phyloP scores from a whole-genome alignment of 30 jellyfish, hydroid and myxozoan species.

The Sanderia malayensis region DNA sequence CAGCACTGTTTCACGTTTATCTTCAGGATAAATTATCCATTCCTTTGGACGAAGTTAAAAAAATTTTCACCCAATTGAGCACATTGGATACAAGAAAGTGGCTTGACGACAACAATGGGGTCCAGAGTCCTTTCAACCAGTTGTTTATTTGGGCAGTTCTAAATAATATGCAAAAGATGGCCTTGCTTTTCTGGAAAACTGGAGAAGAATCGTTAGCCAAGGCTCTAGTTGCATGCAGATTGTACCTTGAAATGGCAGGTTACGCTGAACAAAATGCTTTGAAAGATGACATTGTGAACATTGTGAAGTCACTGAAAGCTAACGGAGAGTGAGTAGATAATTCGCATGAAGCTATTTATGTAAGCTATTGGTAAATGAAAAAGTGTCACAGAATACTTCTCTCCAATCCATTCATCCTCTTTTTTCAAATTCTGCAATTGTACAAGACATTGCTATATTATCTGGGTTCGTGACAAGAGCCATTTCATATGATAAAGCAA shows the following conservation, averaged over 20 bases:
- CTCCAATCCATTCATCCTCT: no score
- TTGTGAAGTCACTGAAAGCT: constrained; percentile 12
- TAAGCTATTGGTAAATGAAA: no score
- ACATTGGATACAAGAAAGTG: background rate
- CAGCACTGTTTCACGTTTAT: no score
- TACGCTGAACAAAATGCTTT: constrained; percentile 55
- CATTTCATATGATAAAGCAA: no score
- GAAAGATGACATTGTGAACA: constrained; percentile 74
- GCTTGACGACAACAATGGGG: background rate
- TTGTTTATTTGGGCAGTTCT: constrained; percentile 89
- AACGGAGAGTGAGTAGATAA: constrained; percentile 58
- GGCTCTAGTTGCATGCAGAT: constrained; percentile 69
- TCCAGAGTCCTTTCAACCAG: constrained; percentile 53
- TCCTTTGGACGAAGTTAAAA: constrained; percentile 24
- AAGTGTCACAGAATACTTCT: no score
- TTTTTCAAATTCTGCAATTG: no score
- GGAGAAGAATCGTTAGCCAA: constrained; percentile 83
- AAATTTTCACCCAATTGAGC: constrained; percentile 24
- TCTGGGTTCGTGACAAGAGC: no score
- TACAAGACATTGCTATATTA: no score
- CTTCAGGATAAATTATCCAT: no score
- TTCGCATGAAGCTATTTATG: no score
- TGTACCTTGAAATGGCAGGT: constrained; percentile 58
- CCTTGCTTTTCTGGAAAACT: constrained; percentile 66
- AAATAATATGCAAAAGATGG: constrained; percentile 81